These are phyloP conservation scores for Acleris emargana DNA, from an alignment of 2,888 invertebrate genomes.

Conservation along the genomic window DNA sequence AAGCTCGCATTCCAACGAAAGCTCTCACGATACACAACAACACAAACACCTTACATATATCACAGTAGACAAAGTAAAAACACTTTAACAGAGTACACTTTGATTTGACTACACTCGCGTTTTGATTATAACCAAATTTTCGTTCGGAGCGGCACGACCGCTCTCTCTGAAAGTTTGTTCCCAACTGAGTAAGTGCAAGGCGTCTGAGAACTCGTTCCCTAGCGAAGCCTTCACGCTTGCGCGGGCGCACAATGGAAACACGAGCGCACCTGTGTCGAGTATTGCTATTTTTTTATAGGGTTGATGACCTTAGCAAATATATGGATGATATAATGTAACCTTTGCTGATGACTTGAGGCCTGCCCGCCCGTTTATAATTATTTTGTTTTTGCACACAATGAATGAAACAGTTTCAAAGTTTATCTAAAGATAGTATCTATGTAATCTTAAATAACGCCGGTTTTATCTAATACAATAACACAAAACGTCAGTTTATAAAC, in stretches of 20 bases:
- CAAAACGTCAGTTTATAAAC: no score
- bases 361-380: background rate
- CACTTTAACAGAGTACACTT: constrained; percentile 5
- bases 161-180: background rate
- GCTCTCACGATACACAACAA: constrained; percentile 58
- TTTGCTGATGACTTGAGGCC: constrained; percentile 13
- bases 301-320: constrained; percentile 62
- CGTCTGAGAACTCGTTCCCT: constrained; percentile 53
- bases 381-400: background rate
- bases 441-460: no score
- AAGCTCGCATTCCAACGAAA: constrained; percentile 63
- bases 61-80: constrained; percentile 18
- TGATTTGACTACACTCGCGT: constrained; percentile 18
- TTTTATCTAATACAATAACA: no score
- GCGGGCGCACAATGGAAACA: constrained; percentile 65
- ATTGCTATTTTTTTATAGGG: constrained; percentile 64
- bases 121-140: constrained; percentile 1
- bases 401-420: no score
- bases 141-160: background rate
- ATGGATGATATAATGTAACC: constrained; percentile 33
- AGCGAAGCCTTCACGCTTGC: constrained; percentile 55
- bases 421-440: no score
- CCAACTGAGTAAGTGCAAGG: constrained; percentile 25
- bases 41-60: constrained; percentile 24
- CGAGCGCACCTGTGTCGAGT: constrained; percentile 69